Base-by-base conservation (phyloP, 92 coral and sea anemone genomes). In the Epizoanthus rinbou region DNA sequence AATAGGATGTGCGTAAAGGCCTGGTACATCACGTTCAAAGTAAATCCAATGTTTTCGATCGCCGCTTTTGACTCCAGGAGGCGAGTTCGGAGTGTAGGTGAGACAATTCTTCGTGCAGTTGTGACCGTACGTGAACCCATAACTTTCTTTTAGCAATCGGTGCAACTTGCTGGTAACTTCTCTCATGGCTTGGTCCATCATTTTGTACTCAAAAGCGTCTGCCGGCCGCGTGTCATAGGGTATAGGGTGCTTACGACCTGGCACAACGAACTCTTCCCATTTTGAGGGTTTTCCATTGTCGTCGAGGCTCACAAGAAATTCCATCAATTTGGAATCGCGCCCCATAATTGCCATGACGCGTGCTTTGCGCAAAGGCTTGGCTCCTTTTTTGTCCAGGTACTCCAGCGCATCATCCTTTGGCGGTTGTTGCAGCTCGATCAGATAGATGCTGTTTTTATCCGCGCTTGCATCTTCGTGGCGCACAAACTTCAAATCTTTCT, bases 11-110 rank as follows among this genome's bases (percentile, higher is more conserved):
- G 21, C 82, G 15, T 78, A 78, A 0, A 78, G 71, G 8, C 82
- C 82, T 6, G 63, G 70, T 6, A 78, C 82, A 43, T 78, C 82
- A 9, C 82, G 70, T 43, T 63, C 69, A 31, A 78, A 78, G 21
- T 78, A 78, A 41, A 78, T 43, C 82, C 82, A 78, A 57, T 78
- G 82, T 25, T 78, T 78, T 60, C 82, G 70, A 54, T 78, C 59
- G 4, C 63, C 53, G 59, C 82, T 78, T 5, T 39, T 22, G 14
- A 78, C 82, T 10, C 82, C 82, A 0, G 82, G 82, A 0, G 82
- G 82, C 4, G 82, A 78, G 41, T 78, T 78, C 0, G 82, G 82
- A 18, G 82, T 78, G 23, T 78, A 78, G 0, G 57, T 78, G 35
- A 78, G 54, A 39, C 82, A 78, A 23, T 39, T 45, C 23, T 7